These are phyloP conservation scores for Drosophila pachea DNA, from an alignment of 1,140 invertebrate genomes.

Conservation along the genomic window DNA sequence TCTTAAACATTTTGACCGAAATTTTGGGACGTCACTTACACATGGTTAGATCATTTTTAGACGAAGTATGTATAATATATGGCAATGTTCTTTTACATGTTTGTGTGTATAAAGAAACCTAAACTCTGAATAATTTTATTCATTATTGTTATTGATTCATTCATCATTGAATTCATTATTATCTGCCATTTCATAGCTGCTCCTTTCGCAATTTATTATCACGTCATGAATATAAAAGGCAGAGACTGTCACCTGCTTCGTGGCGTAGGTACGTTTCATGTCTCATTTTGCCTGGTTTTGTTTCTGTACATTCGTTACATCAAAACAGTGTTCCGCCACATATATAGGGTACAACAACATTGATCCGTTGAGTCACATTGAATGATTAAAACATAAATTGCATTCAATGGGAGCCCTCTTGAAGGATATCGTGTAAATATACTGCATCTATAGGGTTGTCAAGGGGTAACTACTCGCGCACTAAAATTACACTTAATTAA, in stretches of 20 bases:
- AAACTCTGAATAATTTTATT: background rate
- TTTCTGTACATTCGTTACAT: constrained; percentile 20
- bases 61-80: no score
- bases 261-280: no score
- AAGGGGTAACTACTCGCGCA: constrained; percentile 48
- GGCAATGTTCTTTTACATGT: no score
- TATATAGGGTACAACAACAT: constrained; percentile 62
- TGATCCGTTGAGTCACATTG: constrained; percentile 73
- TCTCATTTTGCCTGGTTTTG: no score
- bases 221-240: constrained; percentile 62
- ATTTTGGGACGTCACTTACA: no score
- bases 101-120: no score
- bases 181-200: background rate
- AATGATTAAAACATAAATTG: constrained; percentile 77
- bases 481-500: constrained; percentile 76
- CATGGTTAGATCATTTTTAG: no score
- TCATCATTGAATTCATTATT: constrained; percentile 64
- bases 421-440: constrained; percentile 13
- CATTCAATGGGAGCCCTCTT: constrained; percentile 50
- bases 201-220: constrained; percentile 6
- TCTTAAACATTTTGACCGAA: no score
- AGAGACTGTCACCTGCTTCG: constrained; percentile 61
- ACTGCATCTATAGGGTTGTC: constrained; percentile 4
- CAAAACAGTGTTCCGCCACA: constrained; percentile 70
- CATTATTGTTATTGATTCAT: constrained; percentile 64